phyloP scores from a whole-genome alignment of 2,888 invertebrate species.

The Miltochrista miniata region DNA sequence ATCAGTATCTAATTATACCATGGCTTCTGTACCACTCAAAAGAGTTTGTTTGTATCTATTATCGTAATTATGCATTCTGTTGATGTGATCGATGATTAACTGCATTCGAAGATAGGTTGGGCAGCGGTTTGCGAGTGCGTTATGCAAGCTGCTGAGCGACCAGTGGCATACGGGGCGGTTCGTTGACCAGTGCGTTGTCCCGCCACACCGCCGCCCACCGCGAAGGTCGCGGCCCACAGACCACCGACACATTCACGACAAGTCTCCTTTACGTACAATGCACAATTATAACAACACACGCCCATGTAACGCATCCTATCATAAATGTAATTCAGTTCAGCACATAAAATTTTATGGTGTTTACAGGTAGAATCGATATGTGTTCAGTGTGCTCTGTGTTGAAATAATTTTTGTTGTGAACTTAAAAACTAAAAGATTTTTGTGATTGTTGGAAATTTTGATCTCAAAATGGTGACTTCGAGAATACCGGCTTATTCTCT shows the following conservation, averaged over 20 bases:
- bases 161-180: constrained; percentile 70
- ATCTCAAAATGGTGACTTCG: constrained; percentile 85
- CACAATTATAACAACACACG: constrained; percentile 18
- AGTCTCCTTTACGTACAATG: constrained; percentile 36
- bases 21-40: constrained; percentile 5
- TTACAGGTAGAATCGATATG: constrained; percentile 79
- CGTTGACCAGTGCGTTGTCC: constrained; percentile 82
- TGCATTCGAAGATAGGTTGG: constrained; percentile 64
- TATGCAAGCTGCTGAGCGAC: constrained; percentile 70
- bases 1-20: constrained; percentile 54
- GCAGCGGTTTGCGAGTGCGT: constrained; percentile 59
- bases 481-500: constrained; percentile 85
- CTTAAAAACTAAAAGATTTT: constrained; percentile 49
- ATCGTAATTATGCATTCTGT: constrained; percentile 34
- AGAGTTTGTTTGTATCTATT: constrained; percentile 18
- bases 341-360: constrained; percentile 49
- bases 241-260: constrained; percentile 51
- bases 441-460: constrained; percentile 73
- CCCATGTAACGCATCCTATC: constrained; percentile 2
- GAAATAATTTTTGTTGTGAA: constrained; percentile 67
- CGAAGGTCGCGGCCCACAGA: constrained; percentile 78
- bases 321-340: constrained; percentile 43
- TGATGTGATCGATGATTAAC: constrained; percentile 45
- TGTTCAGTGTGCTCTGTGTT: constrained; percentile 76
- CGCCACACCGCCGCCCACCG: constrained; percentile 73